Evolutionary conservation across 2,888 invertebrate species (phyloP).

Genomic region (Danaus chrysippus): DNA sequence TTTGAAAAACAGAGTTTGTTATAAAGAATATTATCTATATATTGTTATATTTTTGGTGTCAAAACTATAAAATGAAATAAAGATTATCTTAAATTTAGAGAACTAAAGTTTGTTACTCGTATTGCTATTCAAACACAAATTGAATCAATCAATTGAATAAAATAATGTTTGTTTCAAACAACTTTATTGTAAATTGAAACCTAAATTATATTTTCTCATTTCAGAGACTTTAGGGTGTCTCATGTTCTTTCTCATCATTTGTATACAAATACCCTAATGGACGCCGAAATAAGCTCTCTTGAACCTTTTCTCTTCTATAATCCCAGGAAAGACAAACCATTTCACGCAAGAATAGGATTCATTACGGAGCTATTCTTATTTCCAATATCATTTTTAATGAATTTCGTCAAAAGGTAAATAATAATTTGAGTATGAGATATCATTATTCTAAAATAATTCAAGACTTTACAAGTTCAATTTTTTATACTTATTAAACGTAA

Average conservation of each 20-base stretch:
- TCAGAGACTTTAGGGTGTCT: slow-evolving; percentile 85
- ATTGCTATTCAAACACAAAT: too few relatives aligned
- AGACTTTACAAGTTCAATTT: too few relatives aligned
- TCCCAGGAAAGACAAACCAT: slow-evolving; percentile 78
- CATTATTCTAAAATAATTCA: too few relatives aligned
- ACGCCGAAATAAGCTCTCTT: slow-evolving; percentile 83
- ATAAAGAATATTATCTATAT: too few relatives aligned
- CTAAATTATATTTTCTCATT: slow-evolving; percentile 35
- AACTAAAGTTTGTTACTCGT: too few relatives aligned
- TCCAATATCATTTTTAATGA: slow-evolving; percentile 56
- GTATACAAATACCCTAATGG: slow-evolving; percentile 87
- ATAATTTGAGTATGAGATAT: too few relatives aligned
- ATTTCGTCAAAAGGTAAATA: slow-evolving; percentile 60
- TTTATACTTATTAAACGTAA: too few relatives aligned
- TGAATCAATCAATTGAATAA: too few relatives aligned
- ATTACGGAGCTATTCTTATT: slow-evolving; percentile 65
- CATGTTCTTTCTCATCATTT: slow-evolving; percentile 89
- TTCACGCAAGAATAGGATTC: slow-evolving; percentile 70
- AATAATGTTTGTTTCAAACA: not conserved
- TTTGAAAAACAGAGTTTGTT: too few relatives aligned
- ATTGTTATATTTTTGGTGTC: too few relatives aligned
- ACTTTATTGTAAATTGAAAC: not conserved
- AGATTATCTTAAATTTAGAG: too few relatives aligned
- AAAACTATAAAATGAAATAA: too few relatives aligned
- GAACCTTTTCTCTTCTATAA: slow-evolving; percentile 84